Evolutionary conservation across 64 coral and sea anemone genomes (phyloP), one percentile per base, ranked within the genome.

Genomic region (Cladopsammia gracilis): DNA sequence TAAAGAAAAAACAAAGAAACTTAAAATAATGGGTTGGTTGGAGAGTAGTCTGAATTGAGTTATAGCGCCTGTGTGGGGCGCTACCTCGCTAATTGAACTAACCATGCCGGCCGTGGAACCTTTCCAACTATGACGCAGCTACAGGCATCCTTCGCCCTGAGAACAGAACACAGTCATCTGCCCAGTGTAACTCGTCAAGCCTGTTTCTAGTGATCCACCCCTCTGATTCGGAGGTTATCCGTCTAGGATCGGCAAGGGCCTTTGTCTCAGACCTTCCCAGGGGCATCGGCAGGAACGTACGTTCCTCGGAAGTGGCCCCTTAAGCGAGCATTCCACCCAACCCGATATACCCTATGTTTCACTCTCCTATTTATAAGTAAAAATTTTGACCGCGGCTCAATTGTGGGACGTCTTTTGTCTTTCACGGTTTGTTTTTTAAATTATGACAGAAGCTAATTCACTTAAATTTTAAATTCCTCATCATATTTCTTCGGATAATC

Each of bases 31-130:
- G 75, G 75, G 75, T 84, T 92, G 89, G 94, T 4, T 64, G 75
- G 80, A 96, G 95, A 96, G 95, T 96, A 96, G 95, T 96, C 95
- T 96, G 95, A 96, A 96, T 96, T 96, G 95, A 96, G 95, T 96
- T 96, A 93, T 93, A 93, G 57, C 90, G 61, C 50, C 78, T 22
- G 62, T 19, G 0, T n/a, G 12, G 78, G 76, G 71, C 59, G 71
- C 78, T 72, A 96, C 95, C 95, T 96, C 95, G 90, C 95, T 93
- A 64, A 96, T 96, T 93, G 95, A 69, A 90, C 95, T 96, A 58
- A 93, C 58, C 58, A 86, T 56, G 90, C 95, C 43, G 90, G 85
- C 90, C 84, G 86, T 93, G 90, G 90, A 80, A 92, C 90, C 87
- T 89, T 96, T 96, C 95, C 95, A 96, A 96, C 95, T 96, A 26